Evolutionary conservation across 2,113 vertebrate genomes (phyloP), one percentile per base, ranked within the genome.

Genomic region (Fukomys damarensis): DNA sequence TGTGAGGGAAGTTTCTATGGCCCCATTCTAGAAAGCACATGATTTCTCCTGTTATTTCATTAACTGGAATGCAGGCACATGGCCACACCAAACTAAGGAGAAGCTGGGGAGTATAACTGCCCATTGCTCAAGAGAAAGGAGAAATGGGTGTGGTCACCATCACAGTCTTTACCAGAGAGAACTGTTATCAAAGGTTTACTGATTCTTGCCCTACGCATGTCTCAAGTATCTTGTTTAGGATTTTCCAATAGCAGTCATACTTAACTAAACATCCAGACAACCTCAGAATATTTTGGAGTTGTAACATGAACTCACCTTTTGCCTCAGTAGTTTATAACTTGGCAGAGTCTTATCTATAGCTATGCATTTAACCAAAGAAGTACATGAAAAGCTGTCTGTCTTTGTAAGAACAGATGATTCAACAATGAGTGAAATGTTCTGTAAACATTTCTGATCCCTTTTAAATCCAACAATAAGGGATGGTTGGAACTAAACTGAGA

Each of bases 351-450:
- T 94, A 92, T 83, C 91, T 93, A 54, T 65, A 87, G 28, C 79
- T 94, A 41, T 87, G 58, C 14, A 46, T 82, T 95, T 96, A 52
- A 79, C 83, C 56, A 85, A 77, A 91, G 88, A 68, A 70, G 46
- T 80, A 32, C 56, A 89, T 89, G 41, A 83, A 74, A 52, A 81
- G 28, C 41, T 92, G 54, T 41, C 54, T 3, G 3, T 77, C 52
- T 92, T 87, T 59, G 76, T 10, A 76, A 38, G 94, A 96, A 70
- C 83, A 63, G 65, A n/a, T 88, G 82, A 74, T 92, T 91, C n/a
- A 94, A 77, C 35, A 49, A 43, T 66, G 49, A 88, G 43, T 74
- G 46, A 91, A 93, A 86, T 76, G 59, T 65, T 88, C 86, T 94
- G 16, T 80, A 89, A 95, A 80, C 58, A 74, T 74, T 92, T 83